Evolutionary conservation across 2,113 vertebrate genomes (phyloP), one percentile per base, ranked within the genome.

Genomic region (Synchiropus splendidus): DNA sequence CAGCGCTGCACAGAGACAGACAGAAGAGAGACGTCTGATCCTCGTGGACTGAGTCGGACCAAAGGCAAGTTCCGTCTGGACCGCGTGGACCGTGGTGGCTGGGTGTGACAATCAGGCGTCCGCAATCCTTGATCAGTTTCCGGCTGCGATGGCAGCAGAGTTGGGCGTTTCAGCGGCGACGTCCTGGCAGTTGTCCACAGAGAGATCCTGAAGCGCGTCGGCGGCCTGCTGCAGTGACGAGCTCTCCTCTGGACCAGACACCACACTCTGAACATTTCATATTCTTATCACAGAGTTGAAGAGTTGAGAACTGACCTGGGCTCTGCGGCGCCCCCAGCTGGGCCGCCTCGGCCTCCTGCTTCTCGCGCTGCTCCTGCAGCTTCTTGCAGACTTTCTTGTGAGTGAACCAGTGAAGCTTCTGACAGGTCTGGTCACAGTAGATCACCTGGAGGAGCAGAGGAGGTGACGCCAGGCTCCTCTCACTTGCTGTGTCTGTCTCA

Each of bases 351-450:
- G 72, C 72, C 36, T 90, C 89, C 14, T 92, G 91, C 50, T 86
- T 86, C 61, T 93, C 89, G 18, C 92, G 81, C 48, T 88, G 74
- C 46, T 90, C 89, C 64, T 92, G 90, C 31, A 98, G 78, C 14
- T 40, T 81, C 81, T 91, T 93, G 64, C 95, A 99, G 33, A 91
- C 74, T 57, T 94, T 97, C 72, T 93, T 99, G 74, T 99, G 95
- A 13, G 90, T 83, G 73, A 99, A 99, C 95, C 95, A 99, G 72
- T 99, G 95, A 51, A 85, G 80, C 69, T 97, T 99, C 73, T 99
- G 95, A 54, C 95, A 99, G 40, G 77, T 72, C 36, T 92, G 92
- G 52, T 79, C 79, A 10, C 95, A 99, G 58, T 99, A 99, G 46
- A 94, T 89, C 58, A 94, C 93, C 95, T 99, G 60, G 34, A 38